Percentiles rank a stretch among this genome's conserved stretches.
These are phyloP conservation scores for Zaprionus ghesquierei DNA, from an alignment of 1,140 invertebrate genomes.

Conservation along the genomic window DNA sequence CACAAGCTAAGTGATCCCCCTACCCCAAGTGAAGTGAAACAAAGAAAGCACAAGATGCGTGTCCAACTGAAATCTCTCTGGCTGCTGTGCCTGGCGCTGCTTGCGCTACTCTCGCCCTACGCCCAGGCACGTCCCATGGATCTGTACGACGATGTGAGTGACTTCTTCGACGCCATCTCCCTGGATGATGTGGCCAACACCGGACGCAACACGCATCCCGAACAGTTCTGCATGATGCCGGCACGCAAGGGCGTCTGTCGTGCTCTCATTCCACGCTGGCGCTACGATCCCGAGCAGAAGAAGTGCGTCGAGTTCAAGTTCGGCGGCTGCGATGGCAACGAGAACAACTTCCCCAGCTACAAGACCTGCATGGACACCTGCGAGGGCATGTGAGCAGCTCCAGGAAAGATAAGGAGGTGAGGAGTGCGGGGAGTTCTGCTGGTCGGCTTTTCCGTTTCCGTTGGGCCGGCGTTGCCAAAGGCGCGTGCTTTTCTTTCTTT, in stretches of 20 bases:
- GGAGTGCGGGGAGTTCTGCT: constrained; percentile 17
- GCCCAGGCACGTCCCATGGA: constrained; percentile 66
- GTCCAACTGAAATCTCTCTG: constrained; percentile 38
- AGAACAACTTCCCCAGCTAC: constrained; percentile 86
- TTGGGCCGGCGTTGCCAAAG: constrained; percentile 66
- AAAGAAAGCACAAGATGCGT: not conserved
- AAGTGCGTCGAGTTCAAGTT: constrained; percentile 86
- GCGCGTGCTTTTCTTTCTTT: constrained; percentile 55
- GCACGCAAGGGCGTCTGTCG: constrained; percentile 84
- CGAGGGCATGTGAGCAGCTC: constrained; percentile 76
- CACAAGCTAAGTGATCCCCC: constrained; percentile 7
- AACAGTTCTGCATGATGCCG: constrained; percentile 79
- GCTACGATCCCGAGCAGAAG: constrained; percentile 83
- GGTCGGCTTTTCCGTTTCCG: constrained; percentile 31
- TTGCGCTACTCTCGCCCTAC: not conserved
- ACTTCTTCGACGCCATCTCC: constrained; percentile 78
- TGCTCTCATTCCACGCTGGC: constrained; percentile 84
- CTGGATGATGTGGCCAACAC: constrained; percentile 76
- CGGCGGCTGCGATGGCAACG: constrained; percentile 87
- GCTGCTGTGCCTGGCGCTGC: constrained; percentile 3
- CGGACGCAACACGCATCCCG: constrained; percentile 67
- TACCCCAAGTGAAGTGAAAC: constrained; percentile 15
- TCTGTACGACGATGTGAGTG: constrained; percentile 78
- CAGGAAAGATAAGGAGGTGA: not conserved
- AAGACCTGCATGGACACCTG: constrained; percentile 84